Conservation (phyloP, 2,113 vertebrate species). For the Bufo gargarizans region DNA sequence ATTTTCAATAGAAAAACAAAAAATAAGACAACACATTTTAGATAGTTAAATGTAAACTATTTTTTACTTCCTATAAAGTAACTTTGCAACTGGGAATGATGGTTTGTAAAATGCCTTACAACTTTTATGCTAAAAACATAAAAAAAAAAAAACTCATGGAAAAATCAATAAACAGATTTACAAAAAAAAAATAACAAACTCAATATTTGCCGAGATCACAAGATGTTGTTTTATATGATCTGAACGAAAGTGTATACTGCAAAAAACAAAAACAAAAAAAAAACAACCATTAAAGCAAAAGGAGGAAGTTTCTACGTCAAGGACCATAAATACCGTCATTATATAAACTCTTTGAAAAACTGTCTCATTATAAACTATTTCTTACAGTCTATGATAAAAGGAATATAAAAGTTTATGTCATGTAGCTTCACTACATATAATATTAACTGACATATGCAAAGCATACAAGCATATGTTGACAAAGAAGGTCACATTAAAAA, state of each 20-base stretch:
- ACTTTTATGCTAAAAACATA: neutral
- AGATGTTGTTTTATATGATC: neutral
- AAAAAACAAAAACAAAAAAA: neutral
- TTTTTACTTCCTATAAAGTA: neutral
- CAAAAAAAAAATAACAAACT: neutral
- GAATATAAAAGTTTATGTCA: neutral
- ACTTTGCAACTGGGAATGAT: neutral
- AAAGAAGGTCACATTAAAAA: too few relatives aligned
- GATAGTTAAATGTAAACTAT: neutral
- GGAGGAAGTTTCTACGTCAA: neutral
- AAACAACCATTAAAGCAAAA: neutral
- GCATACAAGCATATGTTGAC: neutral
- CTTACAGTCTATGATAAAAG: neutral
- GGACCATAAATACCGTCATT: neutral
- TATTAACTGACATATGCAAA: neutral
- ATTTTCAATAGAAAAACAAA: neutral
- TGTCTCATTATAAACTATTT: neutral
- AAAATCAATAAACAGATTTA: too few relatives aligned
- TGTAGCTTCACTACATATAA: neutral
- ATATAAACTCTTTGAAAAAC: constrained; percentile 6
- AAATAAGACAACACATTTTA: neutral
- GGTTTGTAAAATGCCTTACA: neutral
- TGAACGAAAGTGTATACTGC: neutral
- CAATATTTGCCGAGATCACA: neutral
- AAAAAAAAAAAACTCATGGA: neutral